Base-by-base conservation (phyloP, 1,140 invertebrate genomes). In the Leptopilina boulardi region DNA sequence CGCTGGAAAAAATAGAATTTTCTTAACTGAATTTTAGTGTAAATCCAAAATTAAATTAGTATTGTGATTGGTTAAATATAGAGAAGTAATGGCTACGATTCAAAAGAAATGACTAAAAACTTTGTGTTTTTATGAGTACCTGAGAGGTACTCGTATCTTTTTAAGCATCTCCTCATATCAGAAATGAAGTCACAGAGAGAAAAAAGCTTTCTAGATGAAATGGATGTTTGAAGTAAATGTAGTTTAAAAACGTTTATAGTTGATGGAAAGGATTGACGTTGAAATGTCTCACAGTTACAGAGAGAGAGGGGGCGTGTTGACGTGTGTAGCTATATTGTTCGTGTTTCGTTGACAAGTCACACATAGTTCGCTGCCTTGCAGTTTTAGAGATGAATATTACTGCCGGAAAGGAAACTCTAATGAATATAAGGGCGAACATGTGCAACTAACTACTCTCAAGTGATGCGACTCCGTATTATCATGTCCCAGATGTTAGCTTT, bases 311-410 rank as follows among this genome's bases (percentile, higher is more conserved):
- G n/a, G n/a, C n/a, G n/a, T 80, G 82, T 80, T 78, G 78, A 83
- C 76, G 80, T 75, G 77, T 80, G 54, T 71, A 75, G 73, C 59
- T 79, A 81, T n/a, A 44, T 56, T 76, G 75, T 71, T 77, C 71
- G 70, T 76, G 70, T 78, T 80, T 75, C 74, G 78, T 76, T 73
- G 78, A 54, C 73, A 75, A 79, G 77, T 71, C 77, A 76, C 72
- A 77, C 9, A 38, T 73, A 80, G 38, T 79, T 83, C 71, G 59
- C 77, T 79, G 73, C 73, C 78, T 77, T 76, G 73, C 78, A 70
- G 54, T 70, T 76, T 76, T 26, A 15, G 76, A 82, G 84, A 86
- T 80, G 84, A 86, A 83, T 83, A 84, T 80, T 83, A 70, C 78
- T 76, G 74, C 74, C 77, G 70, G 70, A 76, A 76, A 77, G 77